Percentiles rank a stretch among this genome's conserved stretches.
Evolutionary conservation across 2,113 vertebrate genomes (phyloP).

Genomic region (Holacanthus passer): DNA sequence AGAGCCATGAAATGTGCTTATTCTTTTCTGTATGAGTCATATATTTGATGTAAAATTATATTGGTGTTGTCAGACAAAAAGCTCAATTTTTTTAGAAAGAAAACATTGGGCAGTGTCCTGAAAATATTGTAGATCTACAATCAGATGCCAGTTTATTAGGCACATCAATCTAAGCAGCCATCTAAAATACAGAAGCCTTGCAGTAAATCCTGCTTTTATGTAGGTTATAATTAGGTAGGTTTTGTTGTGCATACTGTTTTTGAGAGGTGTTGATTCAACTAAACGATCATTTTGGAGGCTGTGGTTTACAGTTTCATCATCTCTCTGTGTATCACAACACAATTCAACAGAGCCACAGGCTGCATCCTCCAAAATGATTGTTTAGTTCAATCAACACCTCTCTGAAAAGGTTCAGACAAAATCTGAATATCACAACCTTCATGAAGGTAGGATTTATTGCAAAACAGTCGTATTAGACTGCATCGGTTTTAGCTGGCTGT

Average conservation of each 20-base stretch:
- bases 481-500: neutral
- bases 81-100: neutral
- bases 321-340: neutral
- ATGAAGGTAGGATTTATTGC: neutral
- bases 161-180: constrained; percentile 2
- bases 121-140: neutral
- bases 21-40: neutral
- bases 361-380: neutral
- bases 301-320: too few relatives aligned
- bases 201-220: constrained; percentile 1
- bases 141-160: neutral
- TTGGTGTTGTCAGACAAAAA: constrained; percentile 5
- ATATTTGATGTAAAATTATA: neutral
- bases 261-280: neutral
- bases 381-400: constrained; percentile 14
- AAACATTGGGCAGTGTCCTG: neutral
- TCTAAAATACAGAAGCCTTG: neutral
- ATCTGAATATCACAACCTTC: neutral
- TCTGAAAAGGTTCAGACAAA: too few relatives aligned
- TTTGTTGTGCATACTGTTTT: neutral
- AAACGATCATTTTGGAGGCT: neutral
- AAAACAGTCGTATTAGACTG: neutral
- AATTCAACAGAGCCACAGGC: neutral
- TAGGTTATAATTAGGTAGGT: neutral
- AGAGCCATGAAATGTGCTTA: constrained; percentile 6